Evolutionary conservation across 2,113 vertebrate species (phyloP), one percentile per base, ranked within the genome.

Genomic region (Vulpes lagopus): DNA sequence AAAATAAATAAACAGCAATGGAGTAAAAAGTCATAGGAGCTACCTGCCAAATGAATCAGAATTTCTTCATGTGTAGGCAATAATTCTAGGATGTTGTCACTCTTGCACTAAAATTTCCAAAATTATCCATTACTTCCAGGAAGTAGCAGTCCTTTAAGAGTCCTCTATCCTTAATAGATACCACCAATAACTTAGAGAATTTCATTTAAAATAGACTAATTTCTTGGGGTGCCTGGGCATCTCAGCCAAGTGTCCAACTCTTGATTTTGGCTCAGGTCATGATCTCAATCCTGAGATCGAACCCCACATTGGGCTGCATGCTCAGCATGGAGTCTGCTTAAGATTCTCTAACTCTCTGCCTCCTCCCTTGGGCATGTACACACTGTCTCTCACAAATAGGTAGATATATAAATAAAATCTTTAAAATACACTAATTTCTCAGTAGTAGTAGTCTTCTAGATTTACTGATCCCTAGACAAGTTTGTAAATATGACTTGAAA

Each of bases 401-500:
- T 16, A 16, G 32, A 32, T 8, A 35, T 10, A 17, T 69, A 69
- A 35, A 35, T 35, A 19, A 69, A 35, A 35, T 19, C 67, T 67
- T 67, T 74, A 71, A 71, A 95, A 69, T 51, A 89, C 38, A 43
- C 11, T 49, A n/a, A 82, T 59, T 51, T 78, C 25, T 51, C 74
- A 76, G 7, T 27, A 30, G 43, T 30, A 17, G 43, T 51, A 8
- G 15, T 51, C 74, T 78, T 76, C 53, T 51, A 43, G 49, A 74
- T 86, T 76, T 78, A 78, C 49, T 78, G 25, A 78, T 17, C 43
- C 23, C 51, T 79, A 53, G 9, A 27, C 17, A 90, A 94, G 80
- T 89, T 91, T 96, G 25, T 83, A 90, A 83, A 62, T 53, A 84
- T 65, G 17, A 82, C 15, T 95, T 73, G 85, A 91, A 87, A n/a